Evolutionary conservation across 2,888 invertebrate species (phyloP).

Genomic region (Aphodius sticticus): DNA sequence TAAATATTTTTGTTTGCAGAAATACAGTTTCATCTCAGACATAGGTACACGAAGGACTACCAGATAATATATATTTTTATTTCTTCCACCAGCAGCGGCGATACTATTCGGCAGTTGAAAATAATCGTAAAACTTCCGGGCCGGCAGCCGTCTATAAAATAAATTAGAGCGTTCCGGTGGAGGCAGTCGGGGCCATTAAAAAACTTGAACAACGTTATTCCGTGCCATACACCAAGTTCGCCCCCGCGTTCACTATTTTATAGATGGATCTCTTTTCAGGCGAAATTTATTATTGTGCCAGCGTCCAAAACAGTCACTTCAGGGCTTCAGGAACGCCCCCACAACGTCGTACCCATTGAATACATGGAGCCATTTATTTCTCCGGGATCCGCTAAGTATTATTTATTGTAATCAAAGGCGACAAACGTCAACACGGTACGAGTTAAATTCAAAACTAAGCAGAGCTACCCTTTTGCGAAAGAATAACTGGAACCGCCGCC

Average conservation of each 20-base stretch:
- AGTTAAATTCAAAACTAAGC: too few species aligned
- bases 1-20: too few species aligned
- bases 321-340: neutral
- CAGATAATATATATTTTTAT: neutral
- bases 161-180: neutral
- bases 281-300: neutral
- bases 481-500: neutral
- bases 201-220: conserved; percentile 4
- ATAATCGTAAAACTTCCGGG: neutral
- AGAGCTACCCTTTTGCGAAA: neutral
- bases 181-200: neutral
- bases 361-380: neutral
- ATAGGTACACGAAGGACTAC: too few species aligned
- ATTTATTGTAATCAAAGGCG: neutral
- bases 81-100: neutral
- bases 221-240: neutral
- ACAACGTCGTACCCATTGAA: neutral
- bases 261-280: neutral
- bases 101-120: neutral
- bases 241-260: neutral
- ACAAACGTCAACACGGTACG: neutral
- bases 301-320: neutral
- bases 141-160: neutral
- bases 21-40: too few species aligned
- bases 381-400: neutral